These are phyloP conservation scores for Acheta domesticus DNA, from an alignment of 2,888 invertebrate genomes.

Conservation along the genomic window DNA sequence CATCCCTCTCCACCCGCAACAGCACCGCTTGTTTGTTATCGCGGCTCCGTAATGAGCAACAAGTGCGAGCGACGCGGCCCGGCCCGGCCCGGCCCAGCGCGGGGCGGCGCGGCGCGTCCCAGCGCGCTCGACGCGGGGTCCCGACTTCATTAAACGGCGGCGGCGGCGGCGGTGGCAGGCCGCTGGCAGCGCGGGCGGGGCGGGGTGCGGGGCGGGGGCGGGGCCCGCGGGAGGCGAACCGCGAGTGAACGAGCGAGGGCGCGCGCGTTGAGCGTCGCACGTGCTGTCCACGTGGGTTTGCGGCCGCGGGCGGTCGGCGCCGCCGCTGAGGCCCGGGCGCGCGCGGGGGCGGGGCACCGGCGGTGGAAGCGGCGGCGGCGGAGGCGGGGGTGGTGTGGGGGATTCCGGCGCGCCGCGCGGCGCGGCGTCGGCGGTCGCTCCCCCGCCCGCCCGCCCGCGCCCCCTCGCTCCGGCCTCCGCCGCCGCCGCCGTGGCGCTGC, in stretches of 20 bases:
- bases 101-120: too few relatives aligned
- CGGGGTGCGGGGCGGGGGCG: too few relatives aligned
- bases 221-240: too few relatives aligned
- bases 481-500: background rate
- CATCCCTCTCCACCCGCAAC: background rate
- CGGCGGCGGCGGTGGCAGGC: background rate
- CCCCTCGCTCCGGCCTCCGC: background rate
- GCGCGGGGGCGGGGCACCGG: background rate
- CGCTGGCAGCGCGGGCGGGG: too few relatives aligned
- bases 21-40: background rate
- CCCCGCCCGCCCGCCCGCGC: background rate
- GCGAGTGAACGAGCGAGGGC: too few relatives aligned
- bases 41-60: background rate
- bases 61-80: background rate
- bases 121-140: background rate
- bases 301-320: background rate
- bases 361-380: too few relatives aligned
- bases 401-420: background rate
- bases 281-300: background rate
- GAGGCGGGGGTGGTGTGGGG: background rate
- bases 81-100: too few relatives aligned
- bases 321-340: background rate
- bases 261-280: background rate
- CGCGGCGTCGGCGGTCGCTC: background rate
- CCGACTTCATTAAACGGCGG: background rate